These are phyloP conservation scores for Ibidorhyncha struthersii DNA, from an alignment of 2,113 vertebrate species.

Conservation along the genomic window DNA sequence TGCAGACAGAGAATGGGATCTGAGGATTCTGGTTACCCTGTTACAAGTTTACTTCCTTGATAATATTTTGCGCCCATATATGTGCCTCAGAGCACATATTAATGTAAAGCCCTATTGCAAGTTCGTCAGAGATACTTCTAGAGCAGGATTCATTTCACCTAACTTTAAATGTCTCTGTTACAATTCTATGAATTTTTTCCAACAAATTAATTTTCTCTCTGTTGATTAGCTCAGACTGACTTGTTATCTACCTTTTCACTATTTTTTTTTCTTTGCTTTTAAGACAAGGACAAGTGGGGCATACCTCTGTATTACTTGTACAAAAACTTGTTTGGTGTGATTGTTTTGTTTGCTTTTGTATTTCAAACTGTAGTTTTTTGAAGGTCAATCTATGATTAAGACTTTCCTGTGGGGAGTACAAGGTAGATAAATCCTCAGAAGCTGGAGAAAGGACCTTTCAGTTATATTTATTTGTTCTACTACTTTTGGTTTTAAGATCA, in stretches of 20 bases:
- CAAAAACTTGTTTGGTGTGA: background rate
- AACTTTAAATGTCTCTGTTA: background rate
- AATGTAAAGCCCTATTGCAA: background rate
- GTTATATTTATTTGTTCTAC: background rate
- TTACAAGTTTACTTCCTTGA: background rate
- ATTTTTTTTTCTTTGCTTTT: background rate
- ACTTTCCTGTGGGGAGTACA: background rate
- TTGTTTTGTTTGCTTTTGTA: background rate
- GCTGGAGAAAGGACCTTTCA: background rate
- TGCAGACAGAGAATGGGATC: fast-evolving
- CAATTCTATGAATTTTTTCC: background rate
- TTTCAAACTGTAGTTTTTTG: background rate
- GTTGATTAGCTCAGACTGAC: background rate
- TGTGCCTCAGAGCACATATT: background rate
- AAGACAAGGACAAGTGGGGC: background rate
- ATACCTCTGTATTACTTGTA: background rate
- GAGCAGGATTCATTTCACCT: background rate
- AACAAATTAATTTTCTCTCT: background rate
- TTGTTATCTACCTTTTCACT: background rate
- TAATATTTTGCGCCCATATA: background rate
- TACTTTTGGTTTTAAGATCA: background rate
- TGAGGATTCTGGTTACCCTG: background rate
- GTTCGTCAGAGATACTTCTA: background rate
- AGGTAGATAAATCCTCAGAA: background rate
- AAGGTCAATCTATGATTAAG: background rate